A percentile compares a stretch with the other conserved stretches of the same genome.
phyloP scores from a whole-genome alignment of 2,888 invertebrate species.

The Eilema caniola region DNA sequence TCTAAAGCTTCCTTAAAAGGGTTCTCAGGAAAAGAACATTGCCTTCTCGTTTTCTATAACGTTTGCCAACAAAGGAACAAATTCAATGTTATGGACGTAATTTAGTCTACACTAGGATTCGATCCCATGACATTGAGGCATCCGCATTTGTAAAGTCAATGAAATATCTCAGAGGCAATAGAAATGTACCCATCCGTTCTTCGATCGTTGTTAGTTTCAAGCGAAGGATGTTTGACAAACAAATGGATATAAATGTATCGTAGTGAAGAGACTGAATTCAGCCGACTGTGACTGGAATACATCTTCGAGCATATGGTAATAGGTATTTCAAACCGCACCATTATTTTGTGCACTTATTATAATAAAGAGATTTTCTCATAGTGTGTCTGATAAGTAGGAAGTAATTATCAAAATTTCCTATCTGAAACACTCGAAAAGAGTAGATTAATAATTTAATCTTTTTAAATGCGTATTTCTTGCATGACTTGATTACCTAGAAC shows the following conservation, averaged over 20 bases:
- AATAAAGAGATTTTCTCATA: not conserved
- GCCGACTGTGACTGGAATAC: slow-evolving; percentile 53
- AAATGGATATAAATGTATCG: slow-evolving; percentile 70
- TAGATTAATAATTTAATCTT: too few relatives aligned
- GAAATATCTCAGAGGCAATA: slow-evolving; percentile 71
- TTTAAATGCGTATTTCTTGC: too few relatives aligned
- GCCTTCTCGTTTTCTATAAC: slow-evolving; percentile 22
- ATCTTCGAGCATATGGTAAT: slow-evolving; percentile 36
- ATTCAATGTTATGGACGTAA: slow-evolving; percentile 48
- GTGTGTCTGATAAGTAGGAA: too few relatives aligned
- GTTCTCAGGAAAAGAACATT: not conserved
- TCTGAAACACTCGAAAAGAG: too few relatives aligned
- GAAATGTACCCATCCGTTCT: slow-evolving; percentile 66
- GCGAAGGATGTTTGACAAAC: slow-evolving; percentile 64
- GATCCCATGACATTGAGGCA: slow-evolving; percentile 59
- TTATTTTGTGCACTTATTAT: not conserved
- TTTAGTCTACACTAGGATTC: slow-evolving; percentile 50
- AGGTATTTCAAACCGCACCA: slow-evolving; percentile 23
- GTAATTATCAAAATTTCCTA: not conserved
- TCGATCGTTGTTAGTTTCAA: slow-evolving; percentile 57
- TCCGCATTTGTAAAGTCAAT: slow-evolving; percentile 70
- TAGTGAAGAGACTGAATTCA: slow-evolving; percentile 55
- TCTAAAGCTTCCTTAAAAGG: not conserved
- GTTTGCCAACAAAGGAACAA: slow-evolving; percentile 37
- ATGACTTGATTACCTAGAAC: too few relatives aligned